Base-by-base conservation (phyloP, 2,888 invertebrate species). In the Thymelicus sylvestris region DNA sequence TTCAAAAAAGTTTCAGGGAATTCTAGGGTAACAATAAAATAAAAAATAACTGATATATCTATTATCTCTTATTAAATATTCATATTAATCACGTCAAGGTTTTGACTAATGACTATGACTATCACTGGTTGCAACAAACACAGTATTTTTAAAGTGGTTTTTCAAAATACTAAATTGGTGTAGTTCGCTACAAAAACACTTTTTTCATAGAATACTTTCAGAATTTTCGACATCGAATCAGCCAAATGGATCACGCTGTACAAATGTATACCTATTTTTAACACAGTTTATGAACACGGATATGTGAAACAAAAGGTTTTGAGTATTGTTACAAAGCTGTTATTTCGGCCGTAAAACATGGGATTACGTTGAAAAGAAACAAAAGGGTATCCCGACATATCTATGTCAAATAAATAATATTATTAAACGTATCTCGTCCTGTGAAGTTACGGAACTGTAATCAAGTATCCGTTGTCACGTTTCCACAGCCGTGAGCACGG, bases 241-340 rank as follows among this genome's bases (percentile, higher is more conserved):
- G 2, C 10, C 55, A 24, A 24, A 55, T n/a, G 55, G 55, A 24
- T 55, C 52, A 5, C 24, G 55, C 24, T 12, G 5, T 24, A 55
- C 12, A 55, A 55, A 55, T 24, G 55, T 55, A 55, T 24, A 44
- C 8, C 50, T 50, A 69, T 69, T 69, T 69, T 69, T 65, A 69
- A 69, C 64, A 47, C 64, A 19, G 59, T 64, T 69, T 65, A 69
- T 69, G 69, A 64, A 60, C 41, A 59, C 59, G 50, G 64, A 69
- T 47, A 69, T 63, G 64, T 6, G 64, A 59, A 64, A 69, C 69
- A 69, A 69, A 65, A 69, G 64, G 50, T 10, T 69, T 69, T 59
- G 50, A 69, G 69, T 69, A 64, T 68, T 68, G 67, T 62, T 62
- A 44, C 63, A 62, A 47, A 55, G 55, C 57, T 50, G 64, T 69